Evolutionary conservation across 2,113 vertebrate species (phyloP).

Genomic region (Cricetomys ansorgei): DNA sequence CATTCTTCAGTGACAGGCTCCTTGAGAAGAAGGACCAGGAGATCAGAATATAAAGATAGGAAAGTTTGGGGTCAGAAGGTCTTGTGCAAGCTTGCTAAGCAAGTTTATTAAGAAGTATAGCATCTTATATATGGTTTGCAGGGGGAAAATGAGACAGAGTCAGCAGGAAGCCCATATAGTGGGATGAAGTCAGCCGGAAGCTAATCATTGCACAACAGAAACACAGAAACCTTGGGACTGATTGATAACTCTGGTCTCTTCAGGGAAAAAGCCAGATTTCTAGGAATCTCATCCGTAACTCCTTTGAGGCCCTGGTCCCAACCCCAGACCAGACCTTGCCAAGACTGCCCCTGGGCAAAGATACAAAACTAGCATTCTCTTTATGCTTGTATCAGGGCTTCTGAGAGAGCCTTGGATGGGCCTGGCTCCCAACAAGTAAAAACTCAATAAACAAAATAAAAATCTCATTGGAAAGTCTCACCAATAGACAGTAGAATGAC

Average conservation of each 20-base stretch:
- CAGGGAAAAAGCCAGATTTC: neutral
- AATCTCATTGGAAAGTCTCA: neutral
- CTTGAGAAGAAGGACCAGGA: neutral
- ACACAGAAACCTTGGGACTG: neutral
- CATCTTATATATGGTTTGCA: neutral
- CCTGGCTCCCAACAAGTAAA: neutral
- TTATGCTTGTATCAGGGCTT: neutral
- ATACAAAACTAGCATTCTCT: neutral
- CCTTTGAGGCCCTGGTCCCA: neutral
- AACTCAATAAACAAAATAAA: neutral
- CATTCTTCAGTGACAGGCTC: neutral
- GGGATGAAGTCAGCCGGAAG: neutral
- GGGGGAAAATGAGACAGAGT: neutral
- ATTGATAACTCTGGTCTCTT: neutral
- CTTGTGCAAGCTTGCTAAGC: neutral
- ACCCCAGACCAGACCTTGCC: neutral
- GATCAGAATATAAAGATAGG: neutral
- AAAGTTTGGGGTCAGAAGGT: neutral
- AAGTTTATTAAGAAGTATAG: neutral
- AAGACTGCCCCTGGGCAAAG: neutral
- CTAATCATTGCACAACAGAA: neutral
- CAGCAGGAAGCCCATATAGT: neutral
- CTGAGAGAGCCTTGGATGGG: too few relatives aligned
- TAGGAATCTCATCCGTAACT: neutral
- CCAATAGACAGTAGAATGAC: neutral